Conservation (phyloP, 2,888 invertebrate genomes). For the Drosophila nr. fundita region DNA sequence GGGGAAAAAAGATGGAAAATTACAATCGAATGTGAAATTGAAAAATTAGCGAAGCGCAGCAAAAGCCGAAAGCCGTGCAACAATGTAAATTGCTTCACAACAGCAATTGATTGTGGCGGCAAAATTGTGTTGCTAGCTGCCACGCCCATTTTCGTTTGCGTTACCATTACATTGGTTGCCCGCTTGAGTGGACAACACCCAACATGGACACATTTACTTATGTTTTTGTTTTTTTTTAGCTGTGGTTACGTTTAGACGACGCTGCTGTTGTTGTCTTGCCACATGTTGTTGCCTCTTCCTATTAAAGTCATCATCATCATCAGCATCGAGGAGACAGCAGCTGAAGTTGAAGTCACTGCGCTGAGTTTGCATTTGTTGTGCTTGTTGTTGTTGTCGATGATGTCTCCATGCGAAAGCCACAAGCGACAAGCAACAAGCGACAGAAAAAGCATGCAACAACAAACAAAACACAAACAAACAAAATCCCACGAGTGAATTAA, state of each 20-base stretch:
- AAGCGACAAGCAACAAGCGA: conserved; percentile 6
- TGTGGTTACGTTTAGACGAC: conserved; percentile 8
- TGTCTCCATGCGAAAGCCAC: conserved; percentile 43
- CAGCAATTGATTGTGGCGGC: conserved; percentile 33
- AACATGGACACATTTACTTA: conserved; percentile 52
- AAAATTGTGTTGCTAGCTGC: conserved; percentile 20
- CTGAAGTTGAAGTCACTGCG: conserved; percentile 68
- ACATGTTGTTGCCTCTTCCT: conserved; percentile 21
- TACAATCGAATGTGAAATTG: conserved; percentile 43
- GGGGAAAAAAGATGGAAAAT: conserved; percentile 1
- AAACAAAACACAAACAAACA: conserved; percentile 30
- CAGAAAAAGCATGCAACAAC: conserved; percentile 18
- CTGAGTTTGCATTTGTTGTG: conserved; percentile 64
- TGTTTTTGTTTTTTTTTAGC: conserved; percentile 20
- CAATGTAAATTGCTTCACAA: conserved; percentile 46
- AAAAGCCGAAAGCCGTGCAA: conserved; percentile 31
- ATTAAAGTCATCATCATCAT: conserved; percentile 56
- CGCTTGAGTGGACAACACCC: conserved; percentile 75
- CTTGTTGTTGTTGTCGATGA: conserved; percentile 52
- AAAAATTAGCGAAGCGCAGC: conserved; percentile 51
- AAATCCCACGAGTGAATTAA: conserved; percentile 76
- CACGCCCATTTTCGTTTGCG: conserved; percentile 37
- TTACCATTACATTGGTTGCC: conserved; percentile 35
- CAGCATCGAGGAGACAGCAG: conserved; percentile 4
- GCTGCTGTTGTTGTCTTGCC: background rate